phyloP scores from a whole-genome alignment of 2,888 invertebrate species.

The Proisotoma minuta region DNA sequence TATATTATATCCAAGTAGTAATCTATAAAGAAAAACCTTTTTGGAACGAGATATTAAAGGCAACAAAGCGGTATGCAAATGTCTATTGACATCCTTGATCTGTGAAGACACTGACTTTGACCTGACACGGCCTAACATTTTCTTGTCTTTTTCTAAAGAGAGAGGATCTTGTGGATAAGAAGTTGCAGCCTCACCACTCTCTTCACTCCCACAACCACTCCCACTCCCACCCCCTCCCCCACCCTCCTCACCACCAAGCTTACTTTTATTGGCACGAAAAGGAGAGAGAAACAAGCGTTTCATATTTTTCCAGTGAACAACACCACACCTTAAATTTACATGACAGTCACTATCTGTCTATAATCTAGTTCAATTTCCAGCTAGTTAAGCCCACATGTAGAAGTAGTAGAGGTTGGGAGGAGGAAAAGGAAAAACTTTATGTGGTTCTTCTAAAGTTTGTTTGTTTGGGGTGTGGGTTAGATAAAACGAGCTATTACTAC shows the following conservation, averaged over 20 bases:
- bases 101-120: constrained; percentile 1
- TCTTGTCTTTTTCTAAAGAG: constrained; percentile 14
- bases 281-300: not conserved
- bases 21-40: no score
- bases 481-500: no score
- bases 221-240: not conserved
- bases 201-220: constrained; percentile 7
- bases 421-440: no score
- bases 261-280: not conserved
- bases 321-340: no score
- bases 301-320: no score
- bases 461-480: no score
- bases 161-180: constrained; percentile 10
- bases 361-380: no score
- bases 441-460: no score
- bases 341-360: no score
- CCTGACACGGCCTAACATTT: not conserved
- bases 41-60: constrained; percentile 21
- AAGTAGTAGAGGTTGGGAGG: no score
- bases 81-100: constrained; percentile 30
- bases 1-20: no score
- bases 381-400: no score
- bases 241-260: not conserved
- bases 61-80: constrained; percentile 31
- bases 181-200: constrained; percentile 18